Evolutionary conservation across 2,797 vertebrate genomes (phyloP).

Genomic region (Miichthys miiuy): DNA sequence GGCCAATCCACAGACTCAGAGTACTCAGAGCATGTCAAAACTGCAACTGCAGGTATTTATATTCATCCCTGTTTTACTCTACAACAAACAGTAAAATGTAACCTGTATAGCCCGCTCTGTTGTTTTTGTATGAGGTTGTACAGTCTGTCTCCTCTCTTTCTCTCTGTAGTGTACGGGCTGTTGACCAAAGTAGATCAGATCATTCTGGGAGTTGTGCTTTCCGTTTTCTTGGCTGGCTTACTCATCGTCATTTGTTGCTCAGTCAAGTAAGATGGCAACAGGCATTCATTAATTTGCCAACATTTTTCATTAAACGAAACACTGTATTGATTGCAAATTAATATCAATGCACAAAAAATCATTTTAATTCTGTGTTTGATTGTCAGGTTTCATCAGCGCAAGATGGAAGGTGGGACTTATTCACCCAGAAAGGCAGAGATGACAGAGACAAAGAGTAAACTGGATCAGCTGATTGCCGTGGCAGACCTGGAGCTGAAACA

Average conservation of each 20-base stretch:
- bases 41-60: conserved; percentile 91
- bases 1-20: conserved; percentile 95
- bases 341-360: not conserved
- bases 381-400: conserved; percentile 92
- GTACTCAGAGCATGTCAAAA: conserved; percentile 93
- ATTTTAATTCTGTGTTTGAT: conserved; percentile 23
- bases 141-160: conserved; percentile 8
- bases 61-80: not conserved
- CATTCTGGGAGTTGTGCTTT: conserved; percentile 93
- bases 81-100: not conserved
- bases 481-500: conserved; percentile 97
- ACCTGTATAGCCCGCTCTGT: not conserved
- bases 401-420: conserved; percentile 97
- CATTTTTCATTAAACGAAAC: not conserved
- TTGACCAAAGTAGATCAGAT: conserved; percentile 94
- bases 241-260: conserved; percentile 92
- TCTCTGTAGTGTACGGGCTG: conserved; percentile 84
- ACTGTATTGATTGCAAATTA: too few relatives aligned
- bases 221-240: conserved; percentile 91
- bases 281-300: conserved; percentile 10
- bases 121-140: conserved; percentile 8
- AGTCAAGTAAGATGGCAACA: conserved; percentile 88
- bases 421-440: conserved; percentile 97
- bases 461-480: conserved; percentile 97
- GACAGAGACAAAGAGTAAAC: conserved; percentile 96